Conservation (phyloP, 2,797 vertebrate species). For the Spinibarbus caldwelli region DNA sequence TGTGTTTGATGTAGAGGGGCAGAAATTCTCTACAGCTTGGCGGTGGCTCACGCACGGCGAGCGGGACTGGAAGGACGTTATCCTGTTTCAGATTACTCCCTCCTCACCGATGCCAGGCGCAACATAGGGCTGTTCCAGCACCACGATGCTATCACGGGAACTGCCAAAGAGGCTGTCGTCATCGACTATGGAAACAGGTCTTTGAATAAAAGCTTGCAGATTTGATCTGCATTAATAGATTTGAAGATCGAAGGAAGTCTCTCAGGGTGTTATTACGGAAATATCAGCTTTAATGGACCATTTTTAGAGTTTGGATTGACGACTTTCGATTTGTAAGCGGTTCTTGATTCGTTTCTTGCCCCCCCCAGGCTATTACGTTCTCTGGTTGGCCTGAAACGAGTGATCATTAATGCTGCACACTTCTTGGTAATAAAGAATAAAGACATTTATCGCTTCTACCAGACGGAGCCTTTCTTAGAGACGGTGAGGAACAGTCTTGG, state of each 20-base stretch:
- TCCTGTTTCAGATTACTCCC: constrained; percentile 87
- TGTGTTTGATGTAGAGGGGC: constrained; percentile 76
- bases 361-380: constrained; percentile 87
- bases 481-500: constrained; percentile 73
- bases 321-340: background rate
- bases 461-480: constrained; percentile 85
- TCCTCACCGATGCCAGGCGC: constrained; percentile 91
- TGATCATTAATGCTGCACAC: constrained; percentile 94
- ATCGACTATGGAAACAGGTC: constrained; percentile 93
- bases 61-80: constrained; percentile 82
- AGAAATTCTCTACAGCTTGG: constrained; percentile 94
- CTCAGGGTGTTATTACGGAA: background rate
- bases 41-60: constrained; percentile 82
- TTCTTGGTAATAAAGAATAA: constrained; percentile 93
- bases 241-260: background rate
- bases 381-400: constrained; percentile 88
- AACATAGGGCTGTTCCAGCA: constrained; percentile 94
- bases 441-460: constrained; percentile 87
- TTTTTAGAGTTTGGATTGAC: background rate
- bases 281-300: background rate
- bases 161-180: constrained; percentile 92
- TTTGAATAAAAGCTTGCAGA: background rate
- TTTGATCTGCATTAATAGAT: background rate
- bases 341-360: background rate
- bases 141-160: constrained; percentile 94